phyloP scores from a whole-genome alignment of 2,888 invertebrate species.

The Loripinus fragilis region DNA sequence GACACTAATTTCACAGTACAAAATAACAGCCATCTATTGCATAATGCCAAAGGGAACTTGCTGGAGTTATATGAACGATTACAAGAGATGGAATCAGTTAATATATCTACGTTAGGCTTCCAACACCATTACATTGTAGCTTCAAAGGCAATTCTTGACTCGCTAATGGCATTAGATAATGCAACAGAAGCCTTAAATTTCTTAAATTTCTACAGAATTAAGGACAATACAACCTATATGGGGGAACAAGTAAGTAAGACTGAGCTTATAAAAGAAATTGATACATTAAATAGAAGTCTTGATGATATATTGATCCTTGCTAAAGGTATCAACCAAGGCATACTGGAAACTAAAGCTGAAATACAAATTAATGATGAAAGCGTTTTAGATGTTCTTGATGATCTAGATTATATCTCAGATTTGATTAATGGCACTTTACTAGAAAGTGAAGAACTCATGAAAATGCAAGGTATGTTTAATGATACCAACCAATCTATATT shows the following conservation, averaged over 20 bases:
- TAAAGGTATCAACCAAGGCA: not conserved
- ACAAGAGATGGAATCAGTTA: not conserved
- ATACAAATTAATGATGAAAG: not conserved
- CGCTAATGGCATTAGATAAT: not conserved
- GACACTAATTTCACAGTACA: not conserved
- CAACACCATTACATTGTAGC: not conserved
- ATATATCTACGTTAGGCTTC: not conserved
- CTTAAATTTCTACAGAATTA: not conserved
- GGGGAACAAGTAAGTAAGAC: not conserved
- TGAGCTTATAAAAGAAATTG: not conserved
- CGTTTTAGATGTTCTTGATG: not conserved
- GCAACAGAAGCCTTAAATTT: not conserved
- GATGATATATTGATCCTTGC: not conserved
- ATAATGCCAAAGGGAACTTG: not conserved
- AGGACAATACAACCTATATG: not conserved
- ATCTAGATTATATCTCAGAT: not conserved
- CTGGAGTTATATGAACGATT: not conserved
- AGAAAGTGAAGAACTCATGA: not conserved
- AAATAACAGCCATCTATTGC: not conserved
- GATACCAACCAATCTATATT: not conserved
- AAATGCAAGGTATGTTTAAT: not conserved
- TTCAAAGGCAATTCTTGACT: not conserved
- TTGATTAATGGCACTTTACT: not conserved
- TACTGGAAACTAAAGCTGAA: not conserved
- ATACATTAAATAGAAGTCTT: not conserved